Evolutionary conservation across 53 echinoderm and acorn worm species (phyloP).

Genomic region (Patiria pectinifera): DNA sequence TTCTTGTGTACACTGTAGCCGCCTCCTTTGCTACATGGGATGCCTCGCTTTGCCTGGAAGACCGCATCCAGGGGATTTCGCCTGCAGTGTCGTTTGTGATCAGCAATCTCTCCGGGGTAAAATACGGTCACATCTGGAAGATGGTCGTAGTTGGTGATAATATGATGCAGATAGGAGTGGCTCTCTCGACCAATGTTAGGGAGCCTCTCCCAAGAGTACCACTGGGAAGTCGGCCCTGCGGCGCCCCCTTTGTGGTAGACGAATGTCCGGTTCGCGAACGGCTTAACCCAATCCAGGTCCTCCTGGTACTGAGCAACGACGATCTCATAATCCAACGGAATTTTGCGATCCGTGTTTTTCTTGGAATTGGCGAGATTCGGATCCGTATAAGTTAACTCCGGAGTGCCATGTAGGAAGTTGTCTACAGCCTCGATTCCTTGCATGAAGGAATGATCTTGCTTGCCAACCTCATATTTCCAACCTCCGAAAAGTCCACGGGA

Average conservation of each 20-base stretch:
- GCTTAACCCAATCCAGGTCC: constrained; percentile 35
- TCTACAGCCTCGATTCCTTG: constrained; percentile 52
- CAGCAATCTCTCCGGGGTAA: background rate
- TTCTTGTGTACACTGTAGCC: background rate
- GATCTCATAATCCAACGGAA: background rate
- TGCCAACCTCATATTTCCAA: constrained; percentile 53
- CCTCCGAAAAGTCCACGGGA: constrained; percentile 55
- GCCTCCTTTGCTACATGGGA: background rate
- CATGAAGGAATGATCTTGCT: constrained; percentile 57
- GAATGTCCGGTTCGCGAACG: background rate
- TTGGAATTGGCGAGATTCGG: constrained; percentile 37
- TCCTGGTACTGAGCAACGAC: constrained; percentile 25
- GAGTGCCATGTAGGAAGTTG: background rate
- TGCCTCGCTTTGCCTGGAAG: background rate
- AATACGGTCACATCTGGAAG: constrained; percentile 40
- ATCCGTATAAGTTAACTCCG: constrained; percentile 31
- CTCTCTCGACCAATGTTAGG: constrained; percentile 32
- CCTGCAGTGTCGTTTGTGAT: background rate
- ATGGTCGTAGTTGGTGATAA: constrained; percentile 34
- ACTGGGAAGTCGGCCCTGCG: background rate
- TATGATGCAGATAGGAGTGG: constrained; percentile 38
- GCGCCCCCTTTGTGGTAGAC: constrained; percentile 25
- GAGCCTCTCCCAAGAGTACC: constrained; percentile 27
- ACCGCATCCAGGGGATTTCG: background rate
- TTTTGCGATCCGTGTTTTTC: constrained; percentile 13